phyloP scores from a whole-genome alignment of 2,113 vertebrate genomes.

The Apistogramma diplotaenia region DNA sequence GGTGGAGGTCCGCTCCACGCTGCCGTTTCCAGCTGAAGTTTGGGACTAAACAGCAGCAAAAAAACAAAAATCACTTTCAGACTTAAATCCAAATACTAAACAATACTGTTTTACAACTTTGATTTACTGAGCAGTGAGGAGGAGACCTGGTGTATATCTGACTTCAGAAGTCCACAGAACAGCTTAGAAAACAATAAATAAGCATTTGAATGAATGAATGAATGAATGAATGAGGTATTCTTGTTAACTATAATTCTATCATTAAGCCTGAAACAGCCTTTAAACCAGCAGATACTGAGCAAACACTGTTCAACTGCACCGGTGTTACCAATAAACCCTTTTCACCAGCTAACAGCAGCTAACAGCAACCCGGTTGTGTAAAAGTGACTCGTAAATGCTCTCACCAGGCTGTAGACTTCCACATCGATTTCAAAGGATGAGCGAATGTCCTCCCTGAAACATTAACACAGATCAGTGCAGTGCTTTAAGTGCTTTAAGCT shows the following conservation, averaged over 20 bases:
- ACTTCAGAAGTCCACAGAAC: not conserved
- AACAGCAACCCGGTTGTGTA: too few relatives aligned
- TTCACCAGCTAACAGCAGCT: too few relatives aligned
- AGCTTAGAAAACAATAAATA: not conserved
- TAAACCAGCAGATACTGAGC: not conserved
- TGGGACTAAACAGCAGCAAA: constrained; percentile 53
- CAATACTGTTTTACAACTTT: not conserved
- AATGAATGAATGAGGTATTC: too few relatives aligned
- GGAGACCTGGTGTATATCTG: not conserved
- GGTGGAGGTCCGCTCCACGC: constrained; percentile 40
- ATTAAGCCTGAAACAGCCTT: not conserved
- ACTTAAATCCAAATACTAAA: not conserved
- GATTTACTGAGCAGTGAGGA: not conserved
- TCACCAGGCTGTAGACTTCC: constrained; percentile 84
- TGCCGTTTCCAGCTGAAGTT: constrained; percentile 40
- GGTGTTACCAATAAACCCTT: too few relatives aligned
- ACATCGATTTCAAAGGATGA: constrained; percentile 80
- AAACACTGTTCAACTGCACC: too few relatives aligned
- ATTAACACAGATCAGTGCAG: not conserved
- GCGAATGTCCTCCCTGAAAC: constrained; percentile 74
- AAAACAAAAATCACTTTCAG: not conserved
- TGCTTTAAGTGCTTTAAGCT: not conserved
- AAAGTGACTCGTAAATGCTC: too few relatives aligned
- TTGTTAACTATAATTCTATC: too few relatives aligned
- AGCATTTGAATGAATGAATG: too few relatives aligned